Conservation (phyloP, 2,888 invertebrate genomes). For the Habroteleia sp. region DNA sequence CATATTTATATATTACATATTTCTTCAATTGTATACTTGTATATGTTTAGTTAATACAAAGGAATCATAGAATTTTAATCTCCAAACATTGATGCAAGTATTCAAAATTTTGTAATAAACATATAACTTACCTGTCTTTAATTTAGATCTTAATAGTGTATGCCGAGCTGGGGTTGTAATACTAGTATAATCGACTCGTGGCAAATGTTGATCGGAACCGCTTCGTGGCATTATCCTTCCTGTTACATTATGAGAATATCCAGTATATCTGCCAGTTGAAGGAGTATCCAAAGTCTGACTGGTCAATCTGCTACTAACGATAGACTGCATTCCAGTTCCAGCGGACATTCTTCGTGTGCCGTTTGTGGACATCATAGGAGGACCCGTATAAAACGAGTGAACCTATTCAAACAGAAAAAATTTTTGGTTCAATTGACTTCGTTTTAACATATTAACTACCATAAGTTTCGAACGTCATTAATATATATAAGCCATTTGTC, state of each 20-base stretch:
- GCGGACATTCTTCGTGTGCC: constrained; percentile 86
- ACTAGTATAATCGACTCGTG: constrained; percentile 91
- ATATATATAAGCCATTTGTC: too few relatives aligned
- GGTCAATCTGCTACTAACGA: constrained; percentile 75
- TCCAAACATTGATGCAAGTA: too few relatives aligned
- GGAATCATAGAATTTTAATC: neutral
- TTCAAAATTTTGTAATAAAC: too few relatives aligned
- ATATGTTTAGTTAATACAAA: too few relatives aligned
- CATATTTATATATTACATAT: too few relatives aligned
- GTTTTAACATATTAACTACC: neutral
- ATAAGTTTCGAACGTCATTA: constrained; percentile 37
- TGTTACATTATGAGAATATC: constrained; percentile 82
- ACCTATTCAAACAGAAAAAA: constrained; percentile 81
- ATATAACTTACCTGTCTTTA: constrained; percentile 85
- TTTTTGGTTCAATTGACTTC: constrained; percentile 23
- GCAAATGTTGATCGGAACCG: constrained; percentile 95
- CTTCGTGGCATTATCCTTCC: constrained; percentile 89
- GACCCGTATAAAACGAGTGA: constrained; percentile 90
- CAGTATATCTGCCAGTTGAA: constrained; percentile 73
- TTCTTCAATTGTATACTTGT: too few relatives aligned
- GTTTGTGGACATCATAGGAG: constrained; percentile 81
- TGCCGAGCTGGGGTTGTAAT: constrained; percentile 87
- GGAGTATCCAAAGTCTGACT: too few relatives aligned
- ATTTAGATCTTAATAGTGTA: constrained; percentile 90
- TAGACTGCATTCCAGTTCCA: constrained; percentile 83